Evolutionary conservation across 2,113 vertebrate species (phyloP).

Genomic region (Catagonus wagneri): DNA sequence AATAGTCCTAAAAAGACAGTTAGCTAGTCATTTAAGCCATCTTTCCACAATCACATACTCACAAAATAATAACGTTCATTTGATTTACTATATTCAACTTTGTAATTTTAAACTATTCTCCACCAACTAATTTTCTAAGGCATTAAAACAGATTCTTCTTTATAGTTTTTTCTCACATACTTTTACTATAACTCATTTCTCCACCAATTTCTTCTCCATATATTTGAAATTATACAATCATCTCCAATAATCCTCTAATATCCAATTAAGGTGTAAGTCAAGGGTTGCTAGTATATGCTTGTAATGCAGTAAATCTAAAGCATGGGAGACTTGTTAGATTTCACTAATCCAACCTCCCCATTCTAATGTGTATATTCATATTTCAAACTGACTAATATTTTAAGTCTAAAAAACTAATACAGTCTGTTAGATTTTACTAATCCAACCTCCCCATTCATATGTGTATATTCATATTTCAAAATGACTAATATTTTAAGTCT

Average conservation of each 20-base stretch:
- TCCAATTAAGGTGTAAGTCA: background rate
- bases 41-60: slow-evolving; percentile 62
- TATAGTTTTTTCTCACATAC: background rate
- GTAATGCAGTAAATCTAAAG: background rate
- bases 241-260: background rate
- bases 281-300: background rate
- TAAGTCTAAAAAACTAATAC: too few relatives aligned
- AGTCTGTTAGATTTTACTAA: background rate
- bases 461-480: slow-evolving; percentile 28
- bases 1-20: slow-evolving; percentile 70
- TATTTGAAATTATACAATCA: slow-evolving; percentile 35
- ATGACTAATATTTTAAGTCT: slow-evolving; percentile 36
- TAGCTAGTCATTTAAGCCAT: slow-evolving; percentile 65
- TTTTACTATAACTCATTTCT: background rate
- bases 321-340: background rate
- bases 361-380: background rate
- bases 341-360: background rate
- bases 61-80: slow-evolving; percentile 71
- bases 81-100: slow-evolving; percentile 67
- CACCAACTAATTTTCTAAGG: slow-evolving; percentile 45
- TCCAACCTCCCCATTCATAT: background rate
- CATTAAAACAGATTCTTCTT: slow-evolving; percentile 22
- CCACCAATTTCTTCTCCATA: background rate
- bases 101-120: slow-evolving; percentile 62
- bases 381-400: slow-evolving; percentile 44